Conservation (phyloP, 2,888 invertebrate species). For the Oxycera nigricornis region DNA sequence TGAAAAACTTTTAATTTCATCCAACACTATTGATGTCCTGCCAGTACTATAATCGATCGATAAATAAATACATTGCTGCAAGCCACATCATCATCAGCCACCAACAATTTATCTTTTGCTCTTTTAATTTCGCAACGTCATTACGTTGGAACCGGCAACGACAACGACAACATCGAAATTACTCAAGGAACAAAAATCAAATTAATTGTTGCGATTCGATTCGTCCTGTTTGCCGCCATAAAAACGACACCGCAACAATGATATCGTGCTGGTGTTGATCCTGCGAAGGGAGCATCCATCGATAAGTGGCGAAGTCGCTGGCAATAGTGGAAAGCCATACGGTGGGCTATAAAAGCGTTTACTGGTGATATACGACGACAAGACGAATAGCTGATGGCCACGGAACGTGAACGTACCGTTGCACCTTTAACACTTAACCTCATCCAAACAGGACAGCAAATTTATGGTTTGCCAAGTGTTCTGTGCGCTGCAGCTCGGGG, state of each 20-base stretch:
- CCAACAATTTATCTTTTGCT: slow-evolving; percentile 28
- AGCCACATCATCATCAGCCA: too few species aligned
- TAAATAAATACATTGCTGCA: too few species aligned
- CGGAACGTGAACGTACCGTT: slow-evolving; percentile 25
- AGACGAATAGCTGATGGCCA: slow-evolving; percentile 35
- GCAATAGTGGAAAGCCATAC: background rate
- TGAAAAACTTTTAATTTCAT: too few species aligned
- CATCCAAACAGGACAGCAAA: slow-evolving; percentile 12
- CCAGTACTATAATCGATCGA: too few species aligned
- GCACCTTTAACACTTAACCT: slow-evolving; percentile 37
- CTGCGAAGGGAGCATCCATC: background rate
- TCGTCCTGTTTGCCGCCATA: background rate
- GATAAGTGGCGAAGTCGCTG: slow-evolving; percentile 4
- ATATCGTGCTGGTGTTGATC: background rate
- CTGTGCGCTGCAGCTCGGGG: background rate
- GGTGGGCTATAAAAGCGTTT: slow-evolving; percentile 32
- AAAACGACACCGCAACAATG: background rate
- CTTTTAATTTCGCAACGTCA: slow-evolving; percentile 17
- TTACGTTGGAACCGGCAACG: background rate
- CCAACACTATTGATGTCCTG: too few species aligned
- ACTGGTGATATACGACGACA: slow-evolving; percentile 38
- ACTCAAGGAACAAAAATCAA: slow-evolving; percentile 25
- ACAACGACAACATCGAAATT: background rate
- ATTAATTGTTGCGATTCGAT: slow-evolving; percentile 17
- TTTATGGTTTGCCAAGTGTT: slow-evolving; percentile 9